Percentiles rank a stretch among this genome's conserved stretches.
These are phyloP conservation scores for Acanthornis magna DNA, from an alignment of 2,797 vertebrate genomes.

Conservation along the genomic window DNA sequence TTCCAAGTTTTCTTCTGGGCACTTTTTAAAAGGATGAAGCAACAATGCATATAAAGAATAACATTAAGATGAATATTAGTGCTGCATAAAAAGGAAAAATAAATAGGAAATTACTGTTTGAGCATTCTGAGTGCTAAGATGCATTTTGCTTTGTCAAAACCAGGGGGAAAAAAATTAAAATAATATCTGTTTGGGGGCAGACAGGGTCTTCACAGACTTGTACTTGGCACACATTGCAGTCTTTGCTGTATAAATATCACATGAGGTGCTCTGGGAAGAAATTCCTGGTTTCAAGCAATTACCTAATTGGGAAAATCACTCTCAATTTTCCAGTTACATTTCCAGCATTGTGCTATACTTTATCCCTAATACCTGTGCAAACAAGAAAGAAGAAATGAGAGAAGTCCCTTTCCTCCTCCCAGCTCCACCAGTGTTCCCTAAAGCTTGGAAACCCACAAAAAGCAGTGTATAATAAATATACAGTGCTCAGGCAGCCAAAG, in stretches of 20 bases:
- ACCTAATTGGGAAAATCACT: not conserved
- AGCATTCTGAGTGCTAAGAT: not conserved
- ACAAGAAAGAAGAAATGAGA: not conserved
- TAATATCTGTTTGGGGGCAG: not conserved
- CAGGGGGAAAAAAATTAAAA: not conserved
- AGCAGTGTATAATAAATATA: not conserved
- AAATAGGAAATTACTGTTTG: not conserved
- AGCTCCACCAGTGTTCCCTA: not conserved
- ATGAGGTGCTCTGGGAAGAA: not conserved
- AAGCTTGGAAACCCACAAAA: not conserved
- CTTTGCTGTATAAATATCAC: not conserved
- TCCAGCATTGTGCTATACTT: not conserved
- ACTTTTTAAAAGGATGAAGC: not conserved
- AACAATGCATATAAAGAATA: not conserved
- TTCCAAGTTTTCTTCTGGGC: not conserved
- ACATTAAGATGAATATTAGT: not conserved
- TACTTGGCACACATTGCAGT: not conserved
- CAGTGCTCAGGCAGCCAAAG: not conserved
- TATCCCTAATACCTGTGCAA: not conserved
- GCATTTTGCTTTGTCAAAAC: not conserved
- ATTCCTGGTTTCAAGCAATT: not conserved
- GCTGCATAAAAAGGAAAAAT: not conserved
- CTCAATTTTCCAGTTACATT: not conserved
- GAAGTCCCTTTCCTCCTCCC: not conserved
- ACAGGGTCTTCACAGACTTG: not conserved